Evolutionary conservation across 2,888 invertebrate genomes (phyloP), one percentile per base, ranked within the genome.

Genomic region (Lepidocyrtinus sp.): DNA sequence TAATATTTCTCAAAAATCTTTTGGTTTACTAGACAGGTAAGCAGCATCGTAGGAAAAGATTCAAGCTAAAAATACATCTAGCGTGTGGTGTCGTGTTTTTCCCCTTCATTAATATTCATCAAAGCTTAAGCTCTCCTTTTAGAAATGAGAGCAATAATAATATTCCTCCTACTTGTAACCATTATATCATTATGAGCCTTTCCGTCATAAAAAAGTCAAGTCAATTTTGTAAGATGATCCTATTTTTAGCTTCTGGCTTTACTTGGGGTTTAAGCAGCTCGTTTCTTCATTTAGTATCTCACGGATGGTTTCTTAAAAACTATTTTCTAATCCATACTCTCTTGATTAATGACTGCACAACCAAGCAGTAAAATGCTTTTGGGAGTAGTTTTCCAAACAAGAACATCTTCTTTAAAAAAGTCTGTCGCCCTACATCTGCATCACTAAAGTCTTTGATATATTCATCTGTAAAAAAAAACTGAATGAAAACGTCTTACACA

Each of bases 311-410:
- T 64, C 25, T 27, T 17, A 46, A n/a, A 46, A 25, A 15, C 50
- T 65, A 21, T 45, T 46, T 71, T 71, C 73, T 46, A 75, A 67
- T 75, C 67, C 75, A 22, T 75, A 69, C 26, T 61, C 17, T 50
- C 45, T 75, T 82, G 82, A 82, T 82, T 82, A 82, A 82, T 82
- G 82, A 82, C 82, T 82, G 27, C 46, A 19, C 25, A 55, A 26
- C 19, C 45, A 27, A 27, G 27, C 22, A 63, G 36, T 12, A 36
- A 7, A 12, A 12, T 36, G 12, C 36, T 36, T 36, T 36, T 36
- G 36, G 36, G 36, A 36, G 36, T 36, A 7, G 36, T 36, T 36
- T 36, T 36, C 36, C 36, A 36, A 36, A 36, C 36, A 36, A 36
- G 36, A 36, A 12, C 36, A 36, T 36, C 36, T n/a, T n/a, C n/a